These are phyloP conservation scores for Tachysurus fulvidraco DNA, from an alignment of 2,113 vertebrate genomes.

Conservation along the genomic window DNA sequence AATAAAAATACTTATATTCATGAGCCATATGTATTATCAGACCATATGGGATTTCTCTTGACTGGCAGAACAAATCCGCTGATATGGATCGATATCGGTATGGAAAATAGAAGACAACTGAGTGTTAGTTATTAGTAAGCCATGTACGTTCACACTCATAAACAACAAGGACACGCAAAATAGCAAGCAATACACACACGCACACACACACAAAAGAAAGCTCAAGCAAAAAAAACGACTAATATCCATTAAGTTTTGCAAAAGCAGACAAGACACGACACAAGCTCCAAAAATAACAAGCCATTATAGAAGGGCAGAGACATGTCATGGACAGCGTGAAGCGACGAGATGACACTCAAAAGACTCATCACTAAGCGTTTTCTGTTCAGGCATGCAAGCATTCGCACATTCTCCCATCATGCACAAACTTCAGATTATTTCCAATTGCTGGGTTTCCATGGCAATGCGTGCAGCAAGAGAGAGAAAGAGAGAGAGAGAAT, in stretches of 20 bases:
- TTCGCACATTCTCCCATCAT: constrained; percentile 84
- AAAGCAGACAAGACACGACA: constrained; percentile 38
- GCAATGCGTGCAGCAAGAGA: constrained; percentile 81
- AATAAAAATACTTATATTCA: neutral
- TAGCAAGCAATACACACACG: constrained; percentile 36
- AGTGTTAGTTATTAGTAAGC: constrained; percentile 4
- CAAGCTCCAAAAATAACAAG: constrained; percentile 11
- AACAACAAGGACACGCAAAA: neutral
- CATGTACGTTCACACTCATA: constrained; percentile 8
- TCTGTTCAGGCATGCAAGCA: constrained; percentile 76
- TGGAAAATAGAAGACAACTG: neutral
- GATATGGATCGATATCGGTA: neutral
- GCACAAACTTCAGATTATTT: constrained; percentile 79
- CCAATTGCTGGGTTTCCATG: constrained; percentile 85
- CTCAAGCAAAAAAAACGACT: constrained; percentile 62
- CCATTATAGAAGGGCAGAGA: neutral
- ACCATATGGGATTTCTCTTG: constrained; percentile 4
- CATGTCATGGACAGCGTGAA: constrained; percentile 48
- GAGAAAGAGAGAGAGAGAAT: neutral
- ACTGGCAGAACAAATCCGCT: constrained; percentile 1
- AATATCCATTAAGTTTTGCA: neutral
- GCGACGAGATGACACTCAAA: constrained; percentile 49
- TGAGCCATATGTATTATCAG: no score
- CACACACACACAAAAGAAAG: constrained; percentile 54
- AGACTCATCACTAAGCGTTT: constrained; percentile 44